Base-by-base conservation (phyloP, 2,113 vertebrate genomes). In the Hippopotamus amphibius region DNA sequence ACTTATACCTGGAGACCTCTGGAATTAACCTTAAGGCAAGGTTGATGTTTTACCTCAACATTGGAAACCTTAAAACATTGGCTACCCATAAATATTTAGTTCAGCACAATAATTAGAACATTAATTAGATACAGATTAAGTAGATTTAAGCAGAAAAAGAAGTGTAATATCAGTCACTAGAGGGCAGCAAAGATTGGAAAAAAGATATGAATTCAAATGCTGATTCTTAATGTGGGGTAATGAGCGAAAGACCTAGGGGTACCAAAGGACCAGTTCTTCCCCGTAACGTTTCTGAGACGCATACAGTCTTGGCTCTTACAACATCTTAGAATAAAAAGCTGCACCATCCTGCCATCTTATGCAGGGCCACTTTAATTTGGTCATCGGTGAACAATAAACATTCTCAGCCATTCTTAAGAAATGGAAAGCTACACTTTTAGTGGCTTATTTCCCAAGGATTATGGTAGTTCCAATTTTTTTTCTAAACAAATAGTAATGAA, bases 101-200 rank as follows among this genome's bases (percentile, higher is more conserved):
- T 93, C 41, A 50, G 19, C 41, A 69, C 41, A 76, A 88, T 95
- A 84, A 94, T 92, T 69, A 48, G 8, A 69, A 41, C 14, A 68
- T 89, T 91, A 88, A 93, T 95, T 97, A 94, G 19, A 26, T 79
- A 77, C 14, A 57, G 16, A 84, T 53, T 80, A 88, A 74, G 8
- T 17, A 69, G 46, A 72, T 76, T 97, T 83, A 69, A 96, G 66
- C 14, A 41, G 33, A 22, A 84, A 90, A 83, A 46, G 0, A 65
- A 55, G 21, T 76, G 7, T 33, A 88, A 50, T 50, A 28, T 50
- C 21, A 41, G 86, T 83, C 99, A 97, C 98, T 98, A 99, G 99
- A 98, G 98, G 99, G 98, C 99, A 98, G 98, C 98, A 99, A 98
- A 98, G 77, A 72, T 97, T 97, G 93, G 95, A 95, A 98, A 98